phyloP scores from a whole-genome alignment of 2,888 invertebrate genomes.

The Hydrotaea diabolus region DNA sequence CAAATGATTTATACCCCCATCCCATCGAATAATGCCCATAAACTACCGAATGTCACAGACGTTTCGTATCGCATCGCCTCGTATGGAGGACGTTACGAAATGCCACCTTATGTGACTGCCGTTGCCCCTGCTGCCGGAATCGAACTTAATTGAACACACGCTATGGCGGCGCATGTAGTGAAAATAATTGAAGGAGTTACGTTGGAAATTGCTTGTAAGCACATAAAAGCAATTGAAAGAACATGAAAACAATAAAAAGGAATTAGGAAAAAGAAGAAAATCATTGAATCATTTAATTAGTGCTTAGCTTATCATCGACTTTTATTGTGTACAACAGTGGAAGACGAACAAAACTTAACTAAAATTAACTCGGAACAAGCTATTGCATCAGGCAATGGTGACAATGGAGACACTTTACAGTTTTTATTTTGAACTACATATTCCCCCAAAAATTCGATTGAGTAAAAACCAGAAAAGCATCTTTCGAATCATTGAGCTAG shows the following conservation, averaged over 20 bases:
- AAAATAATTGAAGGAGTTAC: conserved; percentile 59
- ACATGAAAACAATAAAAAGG: conserved; percentile 77
- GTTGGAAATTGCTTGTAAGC: conserved; percentile 67
- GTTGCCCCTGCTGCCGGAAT: conserved; percentile 1
- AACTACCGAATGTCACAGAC: conserved; percentile 2
- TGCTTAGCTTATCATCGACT: conserved; percentile 74
- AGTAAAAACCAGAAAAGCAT: too few relatives aligned
- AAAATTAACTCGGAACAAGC: conserved; percentile 23
- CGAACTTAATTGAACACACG: conserved; percentile 56
- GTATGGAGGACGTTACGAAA: conserved; percentile 43
- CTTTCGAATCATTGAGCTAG: too few relatives aligned
- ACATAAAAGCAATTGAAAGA: conserved; percentile 76
- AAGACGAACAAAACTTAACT: conserved; percentile 45
- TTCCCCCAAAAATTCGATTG: too few relatives aligned
- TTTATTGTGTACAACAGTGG: conserved; percentile 41
- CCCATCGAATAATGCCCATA: conserved; percentile 6
- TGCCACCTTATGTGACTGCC: conserved; percentile 37
- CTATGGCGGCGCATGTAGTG: conserved; percentile 55
- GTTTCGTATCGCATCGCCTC: background rate
- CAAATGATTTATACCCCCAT: background rate
- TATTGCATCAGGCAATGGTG: background rate
- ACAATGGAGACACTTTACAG: background rate
- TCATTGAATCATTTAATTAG: conserved; percentile 81
- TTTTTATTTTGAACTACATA: too few relatives aligned
- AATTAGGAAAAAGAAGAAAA: conserved; percentile 71